Evolutionary conservation across 2,888 invertebrate species (phyloP), one percentile per base, ranked within the genome.

Genomic region (Cotesia congregata): DNA sequence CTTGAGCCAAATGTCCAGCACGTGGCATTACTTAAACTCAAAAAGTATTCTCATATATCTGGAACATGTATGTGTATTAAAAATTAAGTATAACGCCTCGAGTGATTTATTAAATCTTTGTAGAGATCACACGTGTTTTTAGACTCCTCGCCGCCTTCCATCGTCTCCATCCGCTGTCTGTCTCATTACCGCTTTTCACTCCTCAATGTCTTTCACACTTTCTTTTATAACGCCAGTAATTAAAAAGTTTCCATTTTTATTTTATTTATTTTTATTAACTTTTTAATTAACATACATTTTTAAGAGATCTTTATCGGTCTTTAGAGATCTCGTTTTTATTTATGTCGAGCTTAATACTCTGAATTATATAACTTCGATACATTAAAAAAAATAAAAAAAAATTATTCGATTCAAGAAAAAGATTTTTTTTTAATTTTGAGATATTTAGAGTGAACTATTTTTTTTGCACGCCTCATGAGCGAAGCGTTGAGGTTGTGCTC

Each of bases 1-100:
- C 82, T 12, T 50, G 9, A 4, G 9, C 50, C 12, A 50, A 50
- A 12, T 82, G 80, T 78, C 80, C 81, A 82, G 79, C 84, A 84
- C 79, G 79, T 83, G 83, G 83, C 78, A 79, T 82, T 83, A 81
- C 81, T 83, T 83, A 84, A 77, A 81, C 81, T 83, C 83, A 84
- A 77, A 76, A 77, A 78, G 78, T 77, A 81, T 80, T 81, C 83
- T 82, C 77, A 81, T 79, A 77, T 77, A 73, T 71, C 30, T 30
- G 30, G 30, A 30, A 60, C 75, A 69, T 76, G 74, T 77, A 77
- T 69, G 69, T 76, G 60, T 73, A 67, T 62, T 50, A 50, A 50
- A 12, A 12, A 50, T 50, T 50, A 50, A 50, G 50, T 50, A 50
- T 9, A 50, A 50, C 12, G 77, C 75, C 67, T 64, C 75, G 77